Conservation (phyloP, 2,888 invertebrate species). For the Cetonia aurata region DNA sequence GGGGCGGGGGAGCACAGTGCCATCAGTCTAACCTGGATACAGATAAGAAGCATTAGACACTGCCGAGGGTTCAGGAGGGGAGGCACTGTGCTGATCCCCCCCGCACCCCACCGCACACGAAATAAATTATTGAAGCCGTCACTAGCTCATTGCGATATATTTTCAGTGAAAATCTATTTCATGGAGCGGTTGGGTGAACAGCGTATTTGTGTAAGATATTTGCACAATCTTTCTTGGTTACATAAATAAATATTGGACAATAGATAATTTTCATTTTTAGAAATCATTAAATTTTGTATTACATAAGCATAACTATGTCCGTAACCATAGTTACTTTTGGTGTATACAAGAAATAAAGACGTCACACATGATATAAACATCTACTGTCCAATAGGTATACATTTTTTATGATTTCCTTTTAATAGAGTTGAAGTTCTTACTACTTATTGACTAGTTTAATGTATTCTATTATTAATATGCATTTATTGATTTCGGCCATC, state of each 20-base stretch:
- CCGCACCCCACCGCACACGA: slow-evolving; percentile 61
- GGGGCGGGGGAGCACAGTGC: slow-evolving; percentile 65
- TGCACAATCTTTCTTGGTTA: slow-evolving; percentile 1
- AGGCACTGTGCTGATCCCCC: slow-evolving; percentile 67
- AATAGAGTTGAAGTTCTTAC: too few species aligned
- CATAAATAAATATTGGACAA: neutral
- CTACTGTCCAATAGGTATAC: neutral
- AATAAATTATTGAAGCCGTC: slow-evolving; percentile 31
- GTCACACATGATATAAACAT: neutral
- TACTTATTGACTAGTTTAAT: too few species aligned
- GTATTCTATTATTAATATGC: neutral
- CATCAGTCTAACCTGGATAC: slow-evolving; percentile 73
- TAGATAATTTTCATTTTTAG: neutral
- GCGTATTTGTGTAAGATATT: slow-evolving; percentile 16
- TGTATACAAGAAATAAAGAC: neutral
- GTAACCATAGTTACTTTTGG: slow-evolving; percentile 2
- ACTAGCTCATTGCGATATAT: neutral
- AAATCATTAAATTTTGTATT: neutral
- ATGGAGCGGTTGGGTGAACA: slow-evolving; percentile 44
- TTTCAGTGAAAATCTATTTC: slow-evolving; percentile 46
- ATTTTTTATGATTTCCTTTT: neutral
- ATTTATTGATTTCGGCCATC: slow-evolving; percentile 58
- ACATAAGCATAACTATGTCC: neutral
- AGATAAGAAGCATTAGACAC: slow-evolving; percentile 61
- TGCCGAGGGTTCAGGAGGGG: slow-evolving; percentile 61